Evolutionary conservation across 2,888 invertebrate species (phyloP).

Genomic region (Sinhomidia bicolor): DNA sequence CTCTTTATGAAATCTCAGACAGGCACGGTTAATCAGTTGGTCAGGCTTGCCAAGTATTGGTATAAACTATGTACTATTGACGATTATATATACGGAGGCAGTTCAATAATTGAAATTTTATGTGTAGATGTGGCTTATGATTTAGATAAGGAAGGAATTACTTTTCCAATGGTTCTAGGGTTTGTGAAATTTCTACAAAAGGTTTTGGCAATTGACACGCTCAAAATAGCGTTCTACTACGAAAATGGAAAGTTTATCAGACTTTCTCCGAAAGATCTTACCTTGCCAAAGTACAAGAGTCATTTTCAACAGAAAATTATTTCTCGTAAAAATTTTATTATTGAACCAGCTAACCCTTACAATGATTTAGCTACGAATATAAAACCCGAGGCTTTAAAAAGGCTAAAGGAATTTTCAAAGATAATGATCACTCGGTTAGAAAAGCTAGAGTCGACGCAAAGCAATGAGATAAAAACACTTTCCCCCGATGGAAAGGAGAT

Average conservation of each 20-base stretch:
- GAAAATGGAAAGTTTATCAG: background rate
- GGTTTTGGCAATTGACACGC: background rate
- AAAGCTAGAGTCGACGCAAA: background rate
- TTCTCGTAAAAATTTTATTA: constrained; percentile 15
- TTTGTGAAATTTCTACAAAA: constrained; percentile 35
- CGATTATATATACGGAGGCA: constrained; percentile 47
- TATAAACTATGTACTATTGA: constrained; percentile 48
- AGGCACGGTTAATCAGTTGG: constrained; percentile 21
- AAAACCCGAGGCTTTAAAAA: background rate
- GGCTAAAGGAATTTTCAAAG: constrained; percentile 8
- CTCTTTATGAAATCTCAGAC: constrained; percentile 22
- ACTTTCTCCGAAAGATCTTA: background rate
- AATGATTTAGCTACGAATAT: constrained; percentile 57
- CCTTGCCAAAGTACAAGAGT: constrained; percentile 16
- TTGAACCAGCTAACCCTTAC: constrained; percentile 67
- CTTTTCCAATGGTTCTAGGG: background rate
- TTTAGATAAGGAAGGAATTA: background rate
- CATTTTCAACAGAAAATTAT: constrained; percentile 11
- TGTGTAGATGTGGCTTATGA: constrained; percentile 9
- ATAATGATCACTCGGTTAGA: constrained; percentile 5
- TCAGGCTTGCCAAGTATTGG: constrained; percentile 57
- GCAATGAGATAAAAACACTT: constrained; percentile 20
- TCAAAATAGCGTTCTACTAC: constrained; percentile 49
- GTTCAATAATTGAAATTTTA: constrained; percentile 60
- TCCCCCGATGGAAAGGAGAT: background rate